These are phyloP conservation scores for Hystrix brachyura DNA, from an alignment of 2,113 vertebrate species.

Conservation along the genomic window DNA sequence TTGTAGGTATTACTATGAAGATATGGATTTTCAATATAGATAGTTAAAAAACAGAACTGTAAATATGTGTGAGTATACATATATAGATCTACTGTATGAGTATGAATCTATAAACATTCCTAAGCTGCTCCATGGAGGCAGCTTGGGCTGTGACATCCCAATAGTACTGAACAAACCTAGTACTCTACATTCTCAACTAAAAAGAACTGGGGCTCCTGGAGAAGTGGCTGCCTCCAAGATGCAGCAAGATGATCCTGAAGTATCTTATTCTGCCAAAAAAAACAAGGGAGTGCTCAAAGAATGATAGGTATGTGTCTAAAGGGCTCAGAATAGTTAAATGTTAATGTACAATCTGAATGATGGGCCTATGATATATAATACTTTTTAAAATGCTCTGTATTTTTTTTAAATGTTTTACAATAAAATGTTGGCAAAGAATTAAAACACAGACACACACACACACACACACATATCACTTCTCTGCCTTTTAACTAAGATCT, in stretches of 20 bases:
- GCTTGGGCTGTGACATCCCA: not conserved
- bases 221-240: not conserved
- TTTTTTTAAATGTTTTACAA: constrained; percentile 36
- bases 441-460: not conserved
- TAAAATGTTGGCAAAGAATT: constrained; percentile 41
- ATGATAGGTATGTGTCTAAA: constrained; percentile 14
- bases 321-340: not conserved
- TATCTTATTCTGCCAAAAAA: not conserved
- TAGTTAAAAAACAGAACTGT: not conserved
- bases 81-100: not conserved
- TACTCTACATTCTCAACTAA: not conserved
- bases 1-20: constrained; percentile 6
- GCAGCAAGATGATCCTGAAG: not conserved
- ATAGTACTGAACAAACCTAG: not conserved
- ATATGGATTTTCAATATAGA: constrained; percentile 29
- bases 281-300: not conserved
- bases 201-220: not conserved
- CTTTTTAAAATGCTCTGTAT: not conserved
- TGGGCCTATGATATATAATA: not conserved
- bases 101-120: constrained; percentile 41
- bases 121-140: not conserved
- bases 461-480: too few relatives aligned
- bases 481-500: too few relatives aligned
- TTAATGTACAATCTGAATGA: constrained; percentile 1
- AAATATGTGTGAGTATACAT: not conserved